Percentiles rank a stretch among this genome's conserved stretches.
phyloP scores from a whole-genome alignment of 2,888 invertebrate genomes.

The Tiliacea aurago region DNA sequence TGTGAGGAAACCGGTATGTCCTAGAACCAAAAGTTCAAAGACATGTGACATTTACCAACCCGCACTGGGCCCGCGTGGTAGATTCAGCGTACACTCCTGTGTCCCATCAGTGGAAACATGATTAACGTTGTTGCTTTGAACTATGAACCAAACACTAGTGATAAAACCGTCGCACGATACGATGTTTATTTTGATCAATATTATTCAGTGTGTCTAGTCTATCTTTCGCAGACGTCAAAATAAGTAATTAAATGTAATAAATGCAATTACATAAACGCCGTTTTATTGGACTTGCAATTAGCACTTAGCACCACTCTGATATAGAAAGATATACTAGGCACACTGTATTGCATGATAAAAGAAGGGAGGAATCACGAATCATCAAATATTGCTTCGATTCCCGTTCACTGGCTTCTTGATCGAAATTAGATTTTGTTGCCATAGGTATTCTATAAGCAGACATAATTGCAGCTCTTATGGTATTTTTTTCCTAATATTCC shows the following conservation, averaged over 20 bases:
- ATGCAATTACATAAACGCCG: neutral
- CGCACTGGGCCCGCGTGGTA: too few species aligned
- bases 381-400: neutral
- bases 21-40: too few species aligned
- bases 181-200: neutral
- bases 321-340: conserved; percentile 1
- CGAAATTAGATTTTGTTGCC: neutral
- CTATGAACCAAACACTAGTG: neutral
- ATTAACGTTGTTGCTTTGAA: neutral
- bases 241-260: neutral
- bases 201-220: neutral
- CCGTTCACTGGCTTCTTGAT: neutral
- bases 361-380: neutral
- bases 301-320: too few species aligned
- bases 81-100: too few species aligned
- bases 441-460: conserved; percentile 15
- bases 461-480: conserved; percentile 10
- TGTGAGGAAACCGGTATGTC: too few species aligned
- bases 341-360: conserved; percentile 10
- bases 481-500: conserved; percentile 18
- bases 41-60: too few species aligned
- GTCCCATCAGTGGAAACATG: too few species aligned
- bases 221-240: neutral
- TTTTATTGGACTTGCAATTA: neutral
- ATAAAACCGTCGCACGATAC: too few species aligned